Percentiles rank a stretch among this genome's conserved stretches.
Evolutionary conservation across 1,140 invertebrate species (phyloP).

Genomic region (Drosophila paulistorum): DNA sequence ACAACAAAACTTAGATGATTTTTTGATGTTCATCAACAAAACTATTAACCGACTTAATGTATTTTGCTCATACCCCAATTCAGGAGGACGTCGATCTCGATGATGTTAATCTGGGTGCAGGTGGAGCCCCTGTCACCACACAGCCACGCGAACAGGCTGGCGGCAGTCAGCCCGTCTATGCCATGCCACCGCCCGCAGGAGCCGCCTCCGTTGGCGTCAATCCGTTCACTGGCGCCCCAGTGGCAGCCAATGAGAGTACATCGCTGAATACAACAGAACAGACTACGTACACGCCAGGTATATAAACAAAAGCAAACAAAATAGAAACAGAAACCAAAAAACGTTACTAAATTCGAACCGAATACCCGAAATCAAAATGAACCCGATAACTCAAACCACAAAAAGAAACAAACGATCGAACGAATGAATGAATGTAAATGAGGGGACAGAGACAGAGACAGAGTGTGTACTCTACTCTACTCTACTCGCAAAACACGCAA

Average conservation of each 20-base stretch:
- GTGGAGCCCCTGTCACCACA: conserved; percentile 81
- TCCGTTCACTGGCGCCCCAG: conserved; percentile 80
- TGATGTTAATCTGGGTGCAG: conserved; percentile 68
- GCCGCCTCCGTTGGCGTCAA: conserved; percentile 71
- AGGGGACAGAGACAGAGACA: background rate
- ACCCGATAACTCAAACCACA: conserved; percentile 8
- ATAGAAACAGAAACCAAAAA: conserved; percentile 15
- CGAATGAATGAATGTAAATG: background rate
- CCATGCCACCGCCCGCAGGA: conserved; percentile 83
- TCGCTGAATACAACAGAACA: conserved; percentile 84
- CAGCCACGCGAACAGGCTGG: conserved; percentile 82
- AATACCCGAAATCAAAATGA: background rate
- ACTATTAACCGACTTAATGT: background rate
- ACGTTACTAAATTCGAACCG: conserved; percentile 6
- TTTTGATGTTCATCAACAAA: background rate
- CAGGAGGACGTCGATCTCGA: conserved; percentile 84
- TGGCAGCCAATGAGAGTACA: conserved; percentile 83
- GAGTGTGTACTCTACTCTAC: background rate
- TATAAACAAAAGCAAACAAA: conserved; percentile 42
- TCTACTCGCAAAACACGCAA: background rate
- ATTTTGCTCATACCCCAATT: conserved; percentile 15
- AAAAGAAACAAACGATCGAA: background rate
- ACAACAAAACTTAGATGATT: background rate
- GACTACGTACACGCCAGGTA: conserved; percentile 85
- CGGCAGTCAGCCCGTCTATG: conserved; percentile 82